Evolutionary conservation across 2,888 invertebrate species (phyloP).

Genomic region (Lithophane semibrunnea): DNA sequence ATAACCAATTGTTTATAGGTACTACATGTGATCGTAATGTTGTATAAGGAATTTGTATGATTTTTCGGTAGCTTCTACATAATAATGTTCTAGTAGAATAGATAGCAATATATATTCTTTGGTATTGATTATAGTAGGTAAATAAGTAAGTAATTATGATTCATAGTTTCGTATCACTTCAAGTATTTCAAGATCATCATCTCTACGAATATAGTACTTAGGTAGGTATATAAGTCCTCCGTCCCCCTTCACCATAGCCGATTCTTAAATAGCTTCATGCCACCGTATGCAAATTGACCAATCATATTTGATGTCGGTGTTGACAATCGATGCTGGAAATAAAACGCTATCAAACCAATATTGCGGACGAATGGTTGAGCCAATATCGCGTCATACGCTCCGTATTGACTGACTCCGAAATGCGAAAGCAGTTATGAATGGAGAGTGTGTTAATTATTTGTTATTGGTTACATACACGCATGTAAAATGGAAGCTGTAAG

Average conservation of each 20-base stretch:
- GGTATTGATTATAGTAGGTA: background rate
- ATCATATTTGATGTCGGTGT: conserved; percentile 53
- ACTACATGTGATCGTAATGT: background rate
- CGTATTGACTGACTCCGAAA: conserved; percentile 54
- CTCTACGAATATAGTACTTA: background rate
- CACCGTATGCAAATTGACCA: conserved; percentile 48
- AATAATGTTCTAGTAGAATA: background rate
- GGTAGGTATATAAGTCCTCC: background rate
- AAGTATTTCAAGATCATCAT: background rate
- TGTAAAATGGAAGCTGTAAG: conserved; percentile 23
- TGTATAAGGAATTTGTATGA: background rate
- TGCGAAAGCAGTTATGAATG: conserved; percentile 57
- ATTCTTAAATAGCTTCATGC: conserved; percentile 42
- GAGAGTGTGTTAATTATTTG: conserved; percentile 54
- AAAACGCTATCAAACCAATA: conserved; percentile 64
- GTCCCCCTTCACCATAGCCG: too few relatives aligned
- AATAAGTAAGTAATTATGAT: background rate
- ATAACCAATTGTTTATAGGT: background rate
- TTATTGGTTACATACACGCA: conserved; percentile 44
- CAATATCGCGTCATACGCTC: conserved; percentile 54
- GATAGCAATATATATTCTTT: background rate
- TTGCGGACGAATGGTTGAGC: conserved; percentile 56
- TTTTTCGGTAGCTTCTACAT: background rate
- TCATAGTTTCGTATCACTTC: background rate
- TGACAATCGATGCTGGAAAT: conserved; percentile 56